Base-by-base conservation (phyloP, 2,888 invertebrate genomes). In the Hesperia comma region DNA sequence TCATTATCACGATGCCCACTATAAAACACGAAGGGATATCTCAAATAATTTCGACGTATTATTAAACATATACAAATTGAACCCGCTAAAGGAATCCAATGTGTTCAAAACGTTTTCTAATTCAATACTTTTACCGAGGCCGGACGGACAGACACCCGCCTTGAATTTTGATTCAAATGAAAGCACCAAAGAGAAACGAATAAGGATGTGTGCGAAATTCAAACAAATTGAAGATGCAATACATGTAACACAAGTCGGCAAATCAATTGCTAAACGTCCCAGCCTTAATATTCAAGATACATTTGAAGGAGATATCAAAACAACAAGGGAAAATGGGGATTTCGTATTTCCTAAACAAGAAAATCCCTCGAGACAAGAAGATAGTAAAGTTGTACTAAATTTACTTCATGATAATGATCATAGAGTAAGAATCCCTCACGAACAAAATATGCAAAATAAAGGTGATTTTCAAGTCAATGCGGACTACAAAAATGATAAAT, bases 1-100 rank as follows among this genome's bases (percentile, higher is more conserved):
- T 12, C 6, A 49, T 10, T 21, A 43, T 53, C 6, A 49, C n/a
- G 33, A 43, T 53, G 53, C 15, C 41, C 33, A 57, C 17, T 37
- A 71, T 19, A 72, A 74, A 71, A 54, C 53, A 10, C 79, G 78
- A 70, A 69, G 77, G 63, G 64, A 63, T n/a, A 68, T 74, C 40
- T 67, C 72, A 6, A 81, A 84, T 14, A 83, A 87, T 4, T 89
- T 90, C 61, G 81, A 86, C 37, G 74, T 84, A 0, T 70, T 89
- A 43, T 72, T 90, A 0, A 83, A 81, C 26, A 75, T 90, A 51
- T 89, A 86, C 70, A 88, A 88, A 82, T 73, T 85, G 72, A 87
- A 88, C 71, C 89, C 88, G 46, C 75, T 90, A 63, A 83, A 76
- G 72, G 74, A 75, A 33, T 90, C 88, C 6, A 78, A 82, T 62